These are phyloP conservation scores for Melanchra persicariae DNA, from an alignment of 2,888 invertebrate genomes.

Conservation along the genomic window DNA sequence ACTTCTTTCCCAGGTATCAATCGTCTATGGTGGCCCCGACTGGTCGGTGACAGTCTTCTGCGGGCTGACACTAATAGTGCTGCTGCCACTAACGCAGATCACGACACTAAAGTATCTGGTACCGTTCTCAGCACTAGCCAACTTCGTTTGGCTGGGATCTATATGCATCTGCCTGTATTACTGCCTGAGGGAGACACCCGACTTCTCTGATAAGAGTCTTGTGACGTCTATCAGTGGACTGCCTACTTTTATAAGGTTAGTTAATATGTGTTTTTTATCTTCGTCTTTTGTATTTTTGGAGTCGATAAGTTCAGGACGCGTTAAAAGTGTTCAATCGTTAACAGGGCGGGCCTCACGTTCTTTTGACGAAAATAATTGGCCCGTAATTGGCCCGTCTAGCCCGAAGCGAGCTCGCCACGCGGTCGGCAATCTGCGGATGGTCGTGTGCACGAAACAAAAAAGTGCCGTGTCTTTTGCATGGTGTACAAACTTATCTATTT, in stretches of 20 bases:
- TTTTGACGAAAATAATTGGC: too few relatives aligned
- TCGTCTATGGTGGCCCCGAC: conserved; percentile 85
- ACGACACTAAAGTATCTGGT: conserved; percentile 95
- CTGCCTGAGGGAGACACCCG: conserved; percentile 91
- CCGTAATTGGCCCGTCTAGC: too few relatives aligned
- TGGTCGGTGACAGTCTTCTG: conserved; percentile 92
- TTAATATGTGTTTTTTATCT: background rate
- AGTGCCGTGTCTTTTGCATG: too few relatives aligned
- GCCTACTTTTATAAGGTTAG: conserved; percentile 95
- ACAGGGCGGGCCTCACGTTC: too few relatives aligned
- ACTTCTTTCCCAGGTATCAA: conserved; percentile 87
- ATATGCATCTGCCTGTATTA: conserved; percentile 96
- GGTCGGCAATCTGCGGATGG: too few relatives aligned
- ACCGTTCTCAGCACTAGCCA: conserved; percentile 97
- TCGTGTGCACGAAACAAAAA: too few relatives aligned
- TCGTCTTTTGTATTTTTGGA: too few relatives aligned
- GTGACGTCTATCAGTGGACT: conserved; percentile 91
- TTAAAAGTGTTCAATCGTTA: too few relatives aligned
- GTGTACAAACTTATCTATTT: too few relatives aligned
- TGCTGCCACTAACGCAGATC: conserved; percentile 93
- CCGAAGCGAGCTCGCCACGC: too few relatives aligned
- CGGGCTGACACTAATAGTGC: conserved; percentile 92
- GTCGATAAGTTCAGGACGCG: too few relatives aligned
- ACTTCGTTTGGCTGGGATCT: conserved; percentile 94
- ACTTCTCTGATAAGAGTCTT: conserved; percentile 82